These are phyloP conservation scores for Luscinia luscinia DNA, from an alignment of 2,797 vertebrate species.

Conservation along the genomic window DNA sequence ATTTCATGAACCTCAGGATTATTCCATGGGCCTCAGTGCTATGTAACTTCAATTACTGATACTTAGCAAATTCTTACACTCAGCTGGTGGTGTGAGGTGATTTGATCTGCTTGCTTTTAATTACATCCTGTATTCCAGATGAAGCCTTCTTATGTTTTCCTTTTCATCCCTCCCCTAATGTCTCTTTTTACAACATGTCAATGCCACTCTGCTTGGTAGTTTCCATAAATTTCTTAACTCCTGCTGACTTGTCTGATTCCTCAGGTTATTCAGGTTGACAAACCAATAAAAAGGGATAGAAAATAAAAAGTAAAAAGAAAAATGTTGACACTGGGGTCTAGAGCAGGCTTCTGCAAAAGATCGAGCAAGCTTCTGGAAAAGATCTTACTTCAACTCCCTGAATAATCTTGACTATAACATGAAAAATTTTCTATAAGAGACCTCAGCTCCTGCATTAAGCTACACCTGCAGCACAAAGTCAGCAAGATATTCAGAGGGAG, in stretches of 20 bases:
- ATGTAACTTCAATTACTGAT: background rate
- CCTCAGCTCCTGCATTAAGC: background rate
- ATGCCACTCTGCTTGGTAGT: background rate
- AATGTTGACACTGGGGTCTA: background rate
- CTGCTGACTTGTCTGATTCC: background rate
- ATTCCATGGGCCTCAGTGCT: background rate
- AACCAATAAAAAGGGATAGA: background rate
- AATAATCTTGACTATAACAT: background rate
- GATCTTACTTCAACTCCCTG: background rate
- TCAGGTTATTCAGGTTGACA: background rate
- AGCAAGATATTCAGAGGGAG: background rate
- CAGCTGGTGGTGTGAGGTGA: background rate
- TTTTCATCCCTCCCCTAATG: background rate
- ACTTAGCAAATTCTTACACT: background rate
- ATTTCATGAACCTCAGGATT: background rate
- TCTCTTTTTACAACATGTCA: background rate
- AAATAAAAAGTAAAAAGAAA: background rate
- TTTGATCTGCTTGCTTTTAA: conserved; percentile 14
- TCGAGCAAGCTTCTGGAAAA: background rate
- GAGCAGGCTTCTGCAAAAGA: background rate
- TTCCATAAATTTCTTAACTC: conserved; percentile 31
- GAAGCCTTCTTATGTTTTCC: background rate
- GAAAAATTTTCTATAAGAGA: background rate
- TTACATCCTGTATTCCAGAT: background rate
- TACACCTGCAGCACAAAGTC: background rate